Evolutionary conservation across 1,140 invertebrate genomes (phyloP).

Genomic region (Andricus grossulariae): DNA sequence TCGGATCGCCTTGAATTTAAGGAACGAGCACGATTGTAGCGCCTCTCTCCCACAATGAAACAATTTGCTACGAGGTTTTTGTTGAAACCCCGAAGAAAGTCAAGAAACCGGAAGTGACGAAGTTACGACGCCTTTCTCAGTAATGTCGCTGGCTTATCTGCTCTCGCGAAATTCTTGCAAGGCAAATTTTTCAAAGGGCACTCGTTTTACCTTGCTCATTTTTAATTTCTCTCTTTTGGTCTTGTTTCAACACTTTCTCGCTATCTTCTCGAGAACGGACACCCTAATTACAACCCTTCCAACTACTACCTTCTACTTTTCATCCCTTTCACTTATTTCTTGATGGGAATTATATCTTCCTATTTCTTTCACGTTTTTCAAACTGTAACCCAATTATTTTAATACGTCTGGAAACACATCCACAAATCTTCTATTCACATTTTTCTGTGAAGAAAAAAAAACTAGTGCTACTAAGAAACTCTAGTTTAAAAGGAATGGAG

Average conservation of each 20-base stretch:
- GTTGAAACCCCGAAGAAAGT: neutral
- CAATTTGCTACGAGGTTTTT: neutral
- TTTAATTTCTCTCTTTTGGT: neutral
- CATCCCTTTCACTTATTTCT: slow-evolving; percentile 11
- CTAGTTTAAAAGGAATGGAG: no score
- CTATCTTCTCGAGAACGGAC: neutral
- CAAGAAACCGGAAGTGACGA: slow-evolving; percentile 23
- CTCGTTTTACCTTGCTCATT: slow-evolving; percentile 20
- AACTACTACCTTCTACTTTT: neutral
- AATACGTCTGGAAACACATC: no score
- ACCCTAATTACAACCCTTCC: slow-evolving; percentile 1
- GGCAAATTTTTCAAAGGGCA: slow-evolving; percentile 12
- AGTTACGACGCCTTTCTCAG: slow-evolving; percentile 23
- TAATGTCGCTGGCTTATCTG: slow-evolving; percentile 16
- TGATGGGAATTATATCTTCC: neutral
- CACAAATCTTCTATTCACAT: no score
- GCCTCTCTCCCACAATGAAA: neutral
- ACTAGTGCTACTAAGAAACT: no score
- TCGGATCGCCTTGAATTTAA: neutral
- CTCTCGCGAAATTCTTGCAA: neutral
- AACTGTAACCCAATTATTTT: no score
- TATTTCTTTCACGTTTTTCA: neutral
- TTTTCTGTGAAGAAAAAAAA: no score
- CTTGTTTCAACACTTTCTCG: slow-evolving; percentile 15
- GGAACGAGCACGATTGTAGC: neutral